Base-by-base conservation (phyloP, 2,797 vertebrate species). In the Trematomus bernacchii region DNA sequence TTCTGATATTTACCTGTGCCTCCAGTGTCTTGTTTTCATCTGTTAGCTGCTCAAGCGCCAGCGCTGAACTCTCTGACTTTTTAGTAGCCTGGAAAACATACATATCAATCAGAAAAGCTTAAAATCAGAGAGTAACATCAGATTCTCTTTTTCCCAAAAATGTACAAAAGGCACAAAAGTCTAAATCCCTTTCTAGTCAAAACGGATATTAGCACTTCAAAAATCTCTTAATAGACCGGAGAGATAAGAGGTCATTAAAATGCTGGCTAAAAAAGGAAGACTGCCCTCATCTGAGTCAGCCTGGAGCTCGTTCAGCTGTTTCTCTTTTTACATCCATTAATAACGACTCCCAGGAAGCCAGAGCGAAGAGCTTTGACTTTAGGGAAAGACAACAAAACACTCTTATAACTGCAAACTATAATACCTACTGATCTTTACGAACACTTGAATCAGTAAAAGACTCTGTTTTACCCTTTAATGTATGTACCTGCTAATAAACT, bases 1-100 rank as follows among this genome's bases (percentile, higher is more conserved):
- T 23, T 87, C 59, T 93, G 93, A 87, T 96, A 95, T 37, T 6
- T 37, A 84, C 96, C 95, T 65, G 93, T 44, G 84, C 91, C 87
- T 71, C 77, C 58, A 92, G 84, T 0, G 57, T 72, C 66, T 23
- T 71, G 23, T 87, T 92, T 57, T 92, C 85, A 73, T 68, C 71
- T 60, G 75, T 87, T 84, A 92, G 77, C 81, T 90, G 81, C 65
- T 93, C 87, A 64, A 92, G 75, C 3, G 93, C 90, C 70, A 86
- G 90, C 1, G 76, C 65, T 70, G 89, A 91, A 63, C 93, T 90
- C 0, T 92, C 87, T 10, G 95, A 95, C 0, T 93, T 77, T 75
- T 96, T 96, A 44, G 86, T 85, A 1, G 89, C 61, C 47, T 96
- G 85, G 3, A 87, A 86, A 75, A 87, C 33, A 82, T 0, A 0